These are phyloP conservation scores for Incurvaria masculella DNA, from an alignment of 2,888 invertebrate genomes.

Conservation along the genomic window DNA sequence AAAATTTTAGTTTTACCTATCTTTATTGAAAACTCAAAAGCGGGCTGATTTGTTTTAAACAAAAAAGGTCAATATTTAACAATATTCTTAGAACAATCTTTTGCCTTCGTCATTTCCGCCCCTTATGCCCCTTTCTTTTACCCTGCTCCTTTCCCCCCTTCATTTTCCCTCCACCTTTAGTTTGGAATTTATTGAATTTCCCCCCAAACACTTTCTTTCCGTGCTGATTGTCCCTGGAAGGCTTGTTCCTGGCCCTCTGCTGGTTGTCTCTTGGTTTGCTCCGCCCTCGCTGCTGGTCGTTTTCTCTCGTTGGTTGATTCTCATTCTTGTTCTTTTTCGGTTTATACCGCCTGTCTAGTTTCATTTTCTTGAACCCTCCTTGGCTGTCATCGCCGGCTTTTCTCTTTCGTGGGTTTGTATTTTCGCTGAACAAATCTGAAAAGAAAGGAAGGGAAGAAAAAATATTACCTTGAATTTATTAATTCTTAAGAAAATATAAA, in stretches of 20 bases:
- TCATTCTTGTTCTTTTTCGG: conserved; percentile 33
- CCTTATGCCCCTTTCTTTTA: conserved; percentile 12
- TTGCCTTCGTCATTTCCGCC: conserved; percentile 23
- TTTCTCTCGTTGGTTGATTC: conserved; percentile 9
- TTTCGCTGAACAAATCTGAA: conserved; percentile 38
- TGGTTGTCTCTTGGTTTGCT: too few relatives aligned
- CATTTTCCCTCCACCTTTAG: conserved; percentile 1
- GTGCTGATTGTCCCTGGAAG: conserved; percentile 21
- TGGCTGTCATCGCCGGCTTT: conserved; percentile 31
- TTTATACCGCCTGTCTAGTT: conserved; percentile 38
- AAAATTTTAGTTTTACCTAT: neutral
- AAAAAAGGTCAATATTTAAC: conserved; percentile 14
- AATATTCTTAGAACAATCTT: conserved; percentile 27
- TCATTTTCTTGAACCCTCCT: conserved; percentile 45
- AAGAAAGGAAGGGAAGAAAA: conserved; percentile 5
- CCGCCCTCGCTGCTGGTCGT: conserved; percentile 8
- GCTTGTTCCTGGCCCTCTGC: conserved; percentile 15
- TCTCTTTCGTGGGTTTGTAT: conserved; percentile 32
- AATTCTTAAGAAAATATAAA: neutral
- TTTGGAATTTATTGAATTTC: conserved; percentile 21
- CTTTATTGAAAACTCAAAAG: neutral
- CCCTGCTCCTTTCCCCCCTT: too few relatives aligned
- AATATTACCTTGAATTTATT: too few relatives aligned
- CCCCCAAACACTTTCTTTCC: conserved; percentile 39
- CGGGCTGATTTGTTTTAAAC: neutral